Evolutionary conservation across 30 jellyfish, hydroid and myxozoan species (phyloP), one percentile per base, ranked within the genome.

Genomic region (Rhopilema esculentum): DNA sequence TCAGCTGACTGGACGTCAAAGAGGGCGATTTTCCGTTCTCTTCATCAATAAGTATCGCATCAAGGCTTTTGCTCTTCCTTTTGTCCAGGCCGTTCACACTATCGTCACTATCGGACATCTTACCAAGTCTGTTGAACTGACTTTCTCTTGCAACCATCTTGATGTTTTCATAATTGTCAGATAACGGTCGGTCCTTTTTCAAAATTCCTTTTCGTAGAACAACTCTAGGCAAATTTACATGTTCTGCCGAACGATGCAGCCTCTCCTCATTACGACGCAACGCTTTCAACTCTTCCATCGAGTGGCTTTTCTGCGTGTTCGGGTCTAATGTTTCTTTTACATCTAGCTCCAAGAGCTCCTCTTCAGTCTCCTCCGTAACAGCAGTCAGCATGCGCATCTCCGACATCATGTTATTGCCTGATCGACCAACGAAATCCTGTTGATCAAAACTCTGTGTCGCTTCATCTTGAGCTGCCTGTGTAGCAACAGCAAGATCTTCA

Each of bases 331-430:
- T 88, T n/a, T 61, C 92, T 29, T 75, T 85, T 16, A 33, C 82
- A 21, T 85, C 88, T 70, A 85, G 71, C 63, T 83, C 98, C 24
- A 89, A 61, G 8, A 93, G 93, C 67, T 93, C 98, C 86, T 93
- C 98, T 85, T 93, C 98, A 12, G 98, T 93, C 67, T 93, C 98
- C 66, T 93, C 98, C 21, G 95, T 82, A 19, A 93, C 98, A 15
- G 98, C 94, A 22, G 94, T 84, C 49, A 93, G 88, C 75, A 63
- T 52, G 64, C 91, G 84, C 62, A 50, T 26, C 24, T 85, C 94
- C 33, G 82, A 68, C 1, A 76, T 80, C 30, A 85, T 27, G 57
- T 68, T 84, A 24, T 66, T 72, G 57, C 72, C 28, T 63, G 89
- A 64, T 79, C 80, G 24, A 9, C 52, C n/a, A 21, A 52, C 27